Percentiles rank a stretch among this genome's conserved stretches.
Evolutionary conservation across 2,888 invertebrate genomes (phyloP).

Genomic region (Apocheima hispidaria): DNA sequence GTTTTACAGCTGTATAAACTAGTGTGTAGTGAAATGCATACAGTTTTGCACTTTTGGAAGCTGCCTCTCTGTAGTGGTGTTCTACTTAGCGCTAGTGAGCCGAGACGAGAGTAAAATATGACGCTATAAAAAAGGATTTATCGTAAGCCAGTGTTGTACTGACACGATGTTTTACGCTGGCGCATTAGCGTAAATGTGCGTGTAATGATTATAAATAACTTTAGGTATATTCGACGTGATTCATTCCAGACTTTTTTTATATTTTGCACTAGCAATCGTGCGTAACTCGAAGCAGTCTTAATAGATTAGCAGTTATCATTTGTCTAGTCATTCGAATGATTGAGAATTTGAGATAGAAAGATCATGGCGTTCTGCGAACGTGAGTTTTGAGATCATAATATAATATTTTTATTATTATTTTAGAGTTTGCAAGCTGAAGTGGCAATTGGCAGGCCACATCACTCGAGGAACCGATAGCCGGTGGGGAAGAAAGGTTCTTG

Average conservation of each 20-base stretch:
- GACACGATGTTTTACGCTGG: slow-evolving; percentile 39
- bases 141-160: slow-evolving; percentile 32
- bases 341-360: too few relatives aligned
- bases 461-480: too few relatives aligned
- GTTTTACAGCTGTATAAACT: too few relatives aligned
- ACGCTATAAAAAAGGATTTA: slow-evolving; percentile 44
- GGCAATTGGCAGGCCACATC: too few relatives aligned
- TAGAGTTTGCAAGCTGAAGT: too few relatives aligned
- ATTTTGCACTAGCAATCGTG: neutral
- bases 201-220: slow-evolving; percentile 38
- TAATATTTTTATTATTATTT: too few relatives aligned
- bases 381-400: too few relatives aligned
- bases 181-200: slow-evolving; percentile 40
- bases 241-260: slow-evolving; percentile 5
- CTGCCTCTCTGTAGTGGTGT: neutral
- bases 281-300: neutral
- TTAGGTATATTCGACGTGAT: slow-evolving; percentile 21
- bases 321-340: neutral
- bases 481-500: too few relatives aligned
- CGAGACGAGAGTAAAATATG: slow-evolving; percentile 27
- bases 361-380: too few relatives aligned
- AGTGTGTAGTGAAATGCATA: too few relatives aligned
- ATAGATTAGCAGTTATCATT: neutral
- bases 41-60: neutral
- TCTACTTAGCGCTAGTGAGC: slow-evolving; percentile 12